Conservation (phyloP, 2,888 invertebrate species). For the Autographa pulchrina region DNA sequence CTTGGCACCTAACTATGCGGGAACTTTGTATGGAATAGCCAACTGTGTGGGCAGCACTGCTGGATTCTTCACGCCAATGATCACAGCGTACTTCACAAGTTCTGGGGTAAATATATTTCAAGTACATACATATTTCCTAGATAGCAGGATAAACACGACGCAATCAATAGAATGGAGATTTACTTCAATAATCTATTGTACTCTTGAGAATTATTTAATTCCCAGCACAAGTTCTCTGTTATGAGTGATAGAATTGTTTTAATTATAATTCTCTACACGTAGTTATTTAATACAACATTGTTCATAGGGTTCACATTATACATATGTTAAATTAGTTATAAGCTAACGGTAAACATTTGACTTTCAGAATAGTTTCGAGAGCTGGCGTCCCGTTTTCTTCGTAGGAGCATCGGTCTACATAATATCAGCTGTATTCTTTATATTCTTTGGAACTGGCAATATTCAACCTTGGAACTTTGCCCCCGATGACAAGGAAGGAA, state of each 20-base stretch:
- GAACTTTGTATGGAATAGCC: conserved; percentile 93
- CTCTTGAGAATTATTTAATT: background rate
- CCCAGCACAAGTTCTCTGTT: background rate
- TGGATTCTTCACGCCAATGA: conserved; percentile 93
- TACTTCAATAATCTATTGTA: background rate
- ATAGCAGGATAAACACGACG: background rate
- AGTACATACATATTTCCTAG: background rate
- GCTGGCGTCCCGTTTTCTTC: conserved; percentile 93
- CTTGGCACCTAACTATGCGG: conserved; percentile 94
- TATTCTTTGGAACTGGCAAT: conserved; percentile 92
- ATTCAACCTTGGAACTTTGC: conserved; percentile 92
- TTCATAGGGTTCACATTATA: background rate
- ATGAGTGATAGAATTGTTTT: background rate
- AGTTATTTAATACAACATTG: background rate
- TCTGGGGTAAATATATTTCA: conserved; percentile 80
- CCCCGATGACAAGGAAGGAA: conserved; percentile 63
- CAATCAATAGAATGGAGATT: background rate
- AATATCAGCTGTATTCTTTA: conserved; percentile 91
- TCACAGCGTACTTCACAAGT: conserved; percentile 91
- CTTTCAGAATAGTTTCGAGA: conserved; percentile 91
- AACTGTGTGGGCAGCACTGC: conserved; percentile 93
- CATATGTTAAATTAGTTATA: background rate
- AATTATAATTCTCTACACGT: background rate
- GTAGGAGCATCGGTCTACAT: conserved; percentile 93
- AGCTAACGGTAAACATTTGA: conserved; percentile 19